Evolutionary conservation across 2,888 invertebrate species (phyloP).

Genomic region (Apomyelois bistriatella): DNA sequence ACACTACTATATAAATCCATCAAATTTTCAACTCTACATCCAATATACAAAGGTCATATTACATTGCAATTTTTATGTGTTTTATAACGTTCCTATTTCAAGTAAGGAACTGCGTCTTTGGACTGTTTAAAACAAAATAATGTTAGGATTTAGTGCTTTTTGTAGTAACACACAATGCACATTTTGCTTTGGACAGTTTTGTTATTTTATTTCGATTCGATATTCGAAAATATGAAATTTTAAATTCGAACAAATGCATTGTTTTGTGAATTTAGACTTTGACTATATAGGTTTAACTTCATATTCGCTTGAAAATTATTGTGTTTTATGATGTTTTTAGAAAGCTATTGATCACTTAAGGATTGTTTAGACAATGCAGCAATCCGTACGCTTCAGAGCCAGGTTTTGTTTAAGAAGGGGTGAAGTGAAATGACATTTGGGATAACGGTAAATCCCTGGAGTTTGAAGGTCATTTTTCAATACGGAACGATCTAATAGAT

Average conservation of each 20-base stretch:
- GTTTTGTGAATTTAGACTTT: slow-evolving; percentile 22
- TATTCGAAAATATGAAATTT: slow-evolving; percentile 44
- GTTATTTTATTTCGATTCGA: slow-evolving; percentile 42
- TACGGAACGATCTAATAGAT: slow-evolving; percentile 34
- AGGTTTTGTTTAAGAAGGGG: slow-evolving; percentile 71
- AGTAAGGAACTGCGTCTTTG: slow-evolving; percentile 49
- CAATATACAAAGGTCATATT: slow-evolving; percentile 24
- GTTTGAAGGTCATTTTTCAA: slow-evolving; percentile 70
- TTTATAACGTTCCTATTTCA: slow-evolving; percentile 29
- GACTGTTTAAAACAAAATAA: slow-evolving; percentile 51
- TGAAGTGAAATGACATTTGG: slow-evolving; percentile 73
- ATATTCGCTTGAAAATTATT: slow-evolving; percentile 18
- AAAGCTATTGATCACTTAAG: slow-evolving; percentile 54
- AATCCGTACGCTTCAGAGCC: slow-evolving; percentile 70
- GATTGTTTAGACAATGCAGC: slow-evolving; percentile 73
- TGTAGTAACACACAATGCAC: slow-evolving; percentile 23
- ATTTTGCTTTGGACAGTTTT: slow-evolving; percentile 27
- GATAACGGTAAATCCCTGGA: slow-evolving; percentile 59
- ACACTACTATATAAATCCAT: slow-evolving; percentile 26
- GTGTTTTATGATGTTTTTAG: slow-evolving; percentile 36
- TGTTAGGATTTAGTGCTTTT: slow-evolving; percentile 35
- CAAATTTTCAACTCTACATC: slow-evolving; percentile 23
- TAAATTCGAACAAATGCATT: slow-evolving; percentile 29
- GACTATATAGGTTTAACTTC: slow-evolving; percentile 18
- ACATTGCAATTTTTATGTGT: slow-evolving; percentile 7